Evolutionary conservation across 2,888 invertebrate species (phyloP), one percentile per base, ranked within the genome.

Genomic region (Apotomis betuletana): DNA sequence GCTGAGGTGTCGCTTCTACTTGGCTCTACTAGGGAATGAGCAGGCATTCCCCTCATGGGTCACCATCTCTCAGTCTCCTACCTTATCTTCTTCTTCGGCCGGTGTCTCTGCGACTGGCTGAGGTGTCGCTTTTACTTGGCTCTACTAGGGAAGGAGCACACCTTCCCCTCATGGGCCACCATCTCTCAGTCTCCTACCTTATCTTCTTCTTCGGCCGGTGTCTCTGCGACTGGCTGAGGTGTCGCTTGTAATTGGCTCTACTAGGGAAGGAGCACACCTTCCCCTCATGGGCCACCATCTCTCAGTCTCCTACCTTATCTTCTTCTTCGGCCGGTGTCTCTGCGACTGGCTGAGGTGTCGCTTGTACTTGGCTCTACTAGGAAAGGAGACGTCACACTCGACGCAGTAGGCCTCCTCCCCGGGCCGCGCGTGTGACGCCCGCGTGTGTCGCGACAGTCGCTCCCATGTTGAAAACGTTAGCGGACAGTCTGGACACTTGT

Each of bases 301-400:
- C 27, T 27, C 27, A 27, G 27, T 27, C 0, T 27, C 27, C 27
- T 27, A 41, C 41, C 41, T 41, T 5, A 41, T 41, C 41, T 41
- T 41, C 41, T 41, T 41, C 41, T 6, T 41, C 0, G 41, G 41
- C 5, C 41, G 41, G 41, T 41, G 41, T 41, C 41, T 41, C 0
- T 77, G 79, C 0, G 88, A 83, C 0, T 82, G 83, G 3, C 79
- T 77, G 3, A 91, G 72, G 70, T 90, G 91, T 0, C 80, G 76
- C 51, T 78, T 80, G 69, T 88, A 90, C 10, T 84, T 82, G 51
- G 78, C 77, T 0, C 84, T 72, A 10, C 84, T 85, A 0, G 78
- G 76, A 69, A 84, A 91, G 49, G 85, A 86, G 3, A 80, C 81
- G 61, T 90, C 85, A 27, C 91, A 91, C 67, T 90, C 91, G 0